These are phyloP conservation scores for Patella caerulea DNA, from an alignment of 2,888 invertebrate species.

Conservation along the genomic window DNA sequence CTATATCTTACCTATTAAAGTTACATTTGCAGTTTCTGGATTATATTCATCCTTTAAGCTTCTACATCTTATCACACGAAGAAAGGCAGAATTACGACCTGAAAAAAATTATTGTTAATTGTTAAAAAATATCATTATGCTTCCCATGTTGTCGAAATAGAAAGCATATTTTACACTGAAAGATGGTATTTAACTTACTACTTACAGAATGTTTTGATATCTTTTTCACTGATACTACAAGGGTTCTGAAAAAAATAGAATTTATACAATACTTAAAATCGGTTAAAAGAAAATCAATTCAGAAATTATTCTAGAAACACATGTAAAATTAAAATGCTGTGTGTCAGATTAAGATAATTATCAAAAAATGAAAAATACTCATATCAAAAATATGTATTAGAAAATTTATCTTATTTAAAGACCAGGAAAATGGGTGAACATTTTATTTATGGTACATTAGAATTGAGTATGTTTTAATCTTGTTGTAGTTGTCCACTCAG, in stretches of 20 bases:
- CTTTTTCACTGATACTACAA: constrained; percentile 82
- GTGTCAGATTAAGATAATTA: too few relatives aligned
- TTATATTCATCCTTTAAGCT: constrained; percentile 86
- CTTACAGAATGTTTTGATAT: constrained; percentile 86
- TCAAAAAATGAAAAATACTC: too few relatives aligned
- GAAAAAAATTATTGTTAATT: constrained; percentile 17
- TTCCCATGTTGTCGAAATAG: background rate
- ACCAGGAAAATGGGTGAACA: too few relatives aligned
- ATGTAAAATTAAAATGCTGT: background rate
- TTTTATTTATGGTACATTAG: too few relatives aligned
- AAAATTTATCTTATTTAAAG: too few relatives aligned
- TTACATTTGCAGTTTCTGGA: constrained; percentile 47
- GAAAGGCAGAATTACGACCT: constrained; percentile 84
- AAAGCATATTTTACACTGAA: background rate
- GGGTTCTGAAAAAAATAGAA: constrained; percentile 73
- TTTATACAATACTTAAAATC: background rate
- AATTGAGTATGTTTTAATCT: too few relatives aligned
- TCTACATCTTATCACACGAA: constrained; percentile 83
- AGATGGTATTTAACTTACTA: constrained; percentile 25
- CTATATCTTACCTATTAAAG: constrained; percentile 47
- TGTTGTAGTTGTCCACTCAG: too few relatives aligned
- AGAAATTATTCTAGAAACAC: background rate
- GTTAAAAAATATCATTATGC: background rate
- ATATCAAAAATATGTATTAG: too few relatives aligned
- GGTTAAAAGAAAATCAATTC: background rate